Percentiles rank a stretch among this genome's conserved stretches.
Evolutionary conservation across 2,888 invertebrate species (phyloP).

Genomic region (Ceratothoa steindachneri): DNA sequence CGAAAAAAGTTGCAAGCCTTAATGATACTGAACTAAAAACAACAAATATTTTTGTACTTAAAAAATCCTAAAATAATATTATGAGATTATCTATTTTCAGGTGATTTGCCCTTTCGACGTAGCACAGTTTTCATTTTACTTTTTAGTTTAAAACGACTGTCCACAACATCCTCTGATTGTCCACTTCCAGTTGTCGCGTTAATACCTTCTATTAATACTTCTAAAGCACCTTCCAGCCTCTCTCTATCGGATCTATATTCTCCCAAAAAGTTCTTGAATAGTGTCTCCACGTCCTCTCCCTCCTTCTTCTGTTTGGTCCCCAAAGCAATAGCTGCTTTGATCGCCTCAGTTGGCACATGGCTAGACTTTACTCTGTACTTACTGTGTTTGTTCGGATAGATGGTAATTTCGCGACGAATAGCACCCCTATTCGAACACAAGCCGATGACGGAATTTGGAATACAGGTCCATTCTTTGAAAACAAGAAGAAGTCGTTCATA

Average conservation of each 20-base stretch:
- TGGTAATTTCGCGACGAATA: conserved; percentile 3
- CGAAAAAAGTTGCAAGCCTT: too few relatives aligned
- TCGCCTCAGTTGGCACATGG: neutral
- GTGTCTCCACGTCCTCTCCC: neutral
- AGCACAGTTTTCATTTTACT: too few relatives aligned
- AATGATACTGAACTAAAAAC: too few relatives aligned
- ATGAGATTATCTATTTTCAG: too few relatives aligned
- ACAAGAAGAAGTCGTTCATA: conserved; percentile 37
- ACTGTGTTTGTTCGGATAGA: conserved; percentile 13
- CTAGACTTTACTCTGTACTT: neutral
- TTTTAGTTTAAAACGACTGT: too few relatives aligned
- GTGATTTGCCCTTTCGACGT: too few relatives aligned
- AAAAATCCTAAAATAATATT: too few relatives aligned
- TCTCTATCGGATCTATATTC: neutral
- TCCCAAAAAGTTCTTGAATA: neutral
- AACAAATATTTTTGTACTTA: too few relatives aligned
- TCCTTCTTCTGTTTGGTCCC: neutral
- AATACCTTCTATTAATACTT: too few relatives aligned
- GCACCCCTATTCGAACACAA: conserved; percentile 5
- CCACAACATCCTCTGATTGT: too few relatives aligned
- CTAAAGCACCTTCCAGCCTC: neutral
- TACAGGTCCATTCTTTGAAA: conserved; percentile 19
- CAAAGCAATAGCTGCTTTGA: neutral
- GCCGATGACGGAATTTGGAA: conserved; percentile 25
- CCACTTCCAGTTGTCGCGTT: too few relatives aligned